Evolutionary conservation across 2,113 vertebrate species (phyloP), one percentile per base, ranked within the genome.

Genomic region (Bungarus multicinctus): DNA sequence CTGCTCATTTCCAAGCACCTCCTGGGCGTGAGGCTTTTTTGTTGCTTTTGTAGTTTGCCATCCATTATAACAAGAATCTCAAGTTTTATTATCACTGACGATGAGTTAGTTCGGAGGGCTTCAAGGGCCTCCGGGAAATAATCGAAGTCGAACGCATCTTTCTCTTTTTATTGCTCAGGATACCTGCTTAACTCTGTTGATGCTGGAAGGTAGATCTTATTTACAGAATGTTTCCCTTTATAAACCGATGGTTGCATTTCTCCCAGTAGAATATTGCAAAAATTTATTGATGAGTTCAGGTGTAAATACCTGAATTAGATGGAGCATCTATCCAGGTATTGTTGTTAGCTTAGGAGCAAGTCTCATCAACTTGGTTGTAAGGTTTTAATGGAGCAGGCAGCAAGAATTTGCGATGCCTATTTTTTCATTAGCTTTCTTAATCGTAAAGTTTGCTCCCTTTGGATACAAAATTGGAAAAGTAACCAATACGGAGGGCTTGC

Each of bases 1-100:
- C 85, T 34, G 53, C 16, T 22, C 27, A 50, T 92, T 53, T 58
- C 39, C 43, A 16, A 69, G 64, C 53, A 58, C 87, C 60, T 25
- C 20, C 7, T 14, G 20, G 5, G 69, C 1, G 0, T 20, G 16
- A 16, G 30, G 11, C 1, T 27, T 9, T 3, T 9, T 1, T 39
- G 16, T 39, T 34, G 2, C 18, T 39, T n/a, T 2, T 81, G 69
- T 81, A 8, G 8, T 30, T 89, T 57, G 60, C 92, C 39, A 9
- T 18, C 30, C 60, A 10, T 2, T 81, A 3, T 39, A 8, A 39
- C 18, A 9, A 39, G 69, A 81, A 81, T 39, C 14, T 81, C 69
- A 39, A 39, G 34, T 81, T 81, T 81, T 81, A 39, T 22, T 74
- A n/a, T 34, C 64, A 34, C n/a, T 20, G 34, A 81, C 39, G 34